These are phyloP conservation scores for Venustaconcha ellipsiformis DNA, from an alignment of 1,140 invertebrate genomes.

Conservation along the genomic window DNA sequence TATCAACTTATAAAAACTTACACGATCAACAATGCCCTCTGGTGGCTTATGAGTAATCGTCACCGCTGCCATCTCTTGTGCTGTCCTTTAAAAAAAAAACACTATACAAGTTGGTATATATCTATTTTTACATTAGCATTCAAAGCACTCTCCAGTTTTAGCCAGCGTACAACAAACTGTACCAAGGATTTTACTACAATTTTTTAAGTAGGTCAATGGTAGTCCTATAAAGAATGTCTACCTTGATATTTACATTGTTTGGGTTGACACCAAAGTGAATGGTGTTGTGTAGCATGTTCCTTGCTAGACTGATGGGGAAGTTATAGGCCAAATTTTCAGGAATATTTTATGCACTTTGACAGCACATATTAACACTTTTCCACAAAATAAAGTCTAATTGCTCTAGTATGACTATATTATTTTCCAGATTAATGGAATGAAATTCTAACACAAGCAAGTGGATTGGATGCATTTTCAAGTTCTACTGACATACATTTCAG, in stretches of 20 bases:
- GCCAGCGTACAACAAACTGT: background rate
- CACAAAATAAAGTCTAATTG: too few species aligned
- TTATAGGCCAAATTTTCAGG: too few species aligned
- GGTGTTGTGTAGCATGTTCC: too few species aligned
- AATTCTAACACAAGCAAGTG: too few species aligned
- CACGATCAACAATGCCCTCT: constrained; percentile 56
- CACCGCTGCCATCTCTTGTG: constrained; percentile 56
- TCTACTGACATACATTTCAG: too few species aligned
- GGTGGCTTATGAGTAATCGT: constrained; percentile 59
- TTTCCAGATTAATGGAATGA: too few species aligned
- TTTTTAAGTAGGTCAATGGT: background rate
- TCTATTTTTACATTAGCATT: background rate
- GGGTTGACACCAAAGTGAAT: too few species aligned
- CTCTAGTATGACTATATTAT: too few species aligned
- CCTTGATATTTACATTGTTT: background rate
- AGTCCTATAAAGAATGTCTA: background rate
- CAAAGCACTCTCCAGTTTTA: background rate
- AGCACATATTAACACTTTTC: too few species aligned
- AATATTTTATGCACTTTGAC: too few species aligned
- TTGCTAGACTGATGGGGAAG: too few species aligned
- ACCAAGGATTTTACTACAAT: background rate
- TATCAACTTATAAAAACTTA: constrained; percentile 14
- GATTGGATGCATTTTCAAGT: too few species aligned
- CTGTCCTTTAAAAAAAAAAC: constrained; percentile 46
- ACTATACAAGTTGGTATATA: background rate